Conservation (phyloP, 2,797 vertebrate species). For the Valencia hispanica region DNA sequence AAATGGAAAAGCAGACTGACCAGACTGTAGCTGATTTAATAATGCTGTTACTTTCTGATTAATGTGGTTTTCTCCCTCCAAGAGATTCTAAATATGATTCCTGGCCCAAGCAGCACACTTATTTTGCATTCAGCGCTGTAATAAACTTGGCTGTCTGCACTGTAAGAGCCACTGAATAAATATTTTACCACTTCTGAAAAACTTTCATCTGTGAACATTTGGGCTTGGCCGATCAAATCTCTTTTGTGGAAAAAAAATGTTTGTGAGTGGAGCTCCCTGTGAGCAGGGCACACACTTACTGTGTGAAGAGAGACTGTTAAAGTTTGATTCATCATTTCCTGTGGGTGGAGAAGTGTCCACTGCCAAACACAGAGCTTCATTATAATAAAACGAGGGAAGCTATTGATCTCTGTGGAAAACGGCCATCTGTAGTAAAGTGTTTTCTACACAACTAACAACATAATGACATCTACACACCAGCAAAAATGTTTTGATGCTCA, state of each 20-base stretch:
- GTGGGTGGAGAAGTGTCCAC: conserved; percentile 41
- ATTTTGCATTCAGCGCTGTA: conserved; percentile 16
- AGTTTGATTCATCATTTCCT: conserved; percentile 54
- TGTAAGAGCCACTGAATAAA: conserved; percentile 30
- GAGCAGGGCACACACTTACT: conserved; percentile 24
- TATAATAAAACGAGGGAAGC: conserved; percentile 40
- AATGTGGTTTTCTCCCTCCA: neutral
- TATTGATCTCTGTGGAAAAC: conserved; percentile 31
- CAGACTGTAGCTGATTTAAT: conserved; percentile 3
- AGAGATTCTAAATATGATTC: conserved; percentile 8
- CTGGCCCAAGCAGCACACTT: neutral
- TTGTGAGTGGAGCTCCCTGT: conserved; percentile 25
- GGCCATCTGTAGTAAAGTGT: conserved; percentile 19
- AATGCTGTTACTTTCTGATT: neutral
- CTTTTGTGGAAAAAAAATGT: conserved; percentile 30
- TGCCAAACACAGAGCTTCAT: conserved; percentile 31
- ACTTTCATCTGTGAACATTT: conserved; percentile 42
- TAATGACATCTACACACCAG: neutral
- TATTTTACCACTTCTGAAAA: conserved; percentile 36
- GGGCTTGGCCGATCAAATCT: conserved; percentile 31
- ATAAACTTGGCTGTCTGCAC: conserved; percentile 20
- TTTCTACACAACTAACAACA: conserved; percentile 14
- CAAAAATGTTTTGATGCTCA: neutral
- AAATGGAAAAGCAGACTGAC: neutral
- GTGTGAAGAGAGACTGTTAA: conserved; percentile 27